These are phyloP conservation scores for Lutjanus erythropterus DNA, from an alignment of 2,113 vertebrate genomes.

Conservation along the genomic window DNA sequence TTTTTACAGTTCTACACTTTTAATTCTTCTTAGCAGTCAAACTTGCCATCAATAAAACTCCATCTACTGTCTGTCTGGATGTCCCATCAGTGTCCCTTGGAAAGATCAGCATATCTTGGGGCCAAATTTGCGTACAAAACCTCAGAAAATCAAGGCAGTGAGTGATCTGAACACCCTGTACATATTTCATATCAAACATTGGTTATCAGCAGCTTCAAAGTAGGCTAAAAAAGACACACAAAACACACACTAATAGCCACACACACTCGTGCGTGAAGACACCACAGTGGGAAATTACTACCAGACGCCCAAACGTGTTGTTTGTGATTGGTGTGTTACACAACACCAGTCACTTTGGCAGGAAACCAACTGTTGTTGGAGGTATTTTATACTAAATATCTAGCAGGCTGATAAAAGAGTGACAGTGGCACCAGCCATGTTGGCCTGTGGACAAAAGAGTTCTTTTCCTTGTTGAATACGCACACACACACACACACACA, in stretches of 20 bases:
- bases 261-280: constrained; percentile 19
- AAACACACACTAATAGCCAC: neutral
- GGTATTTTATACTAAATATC: constrained; percentile 23
- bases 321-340: neutral
- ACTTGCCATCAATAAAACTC: neutral
- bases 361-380: neutral
- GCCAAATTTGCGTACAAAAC: too few species aligned
- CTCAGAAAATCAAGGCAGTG: neutral
- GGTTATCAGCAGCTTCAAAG: neutral
- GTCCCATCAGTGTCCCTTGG: too few species aligned
- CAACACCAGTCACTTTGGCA: constrained; percentile 14
- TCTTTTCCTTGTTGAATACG: neutral
- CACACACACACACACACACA: constrained; percentile 15
- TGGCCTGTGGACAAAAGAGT: neutral
- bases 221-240: too few species aligned
- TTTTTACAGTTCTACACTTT: too few species aligned
- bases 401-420: constrained; percentile 28
- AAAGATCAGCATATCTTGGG: too few species aligned
- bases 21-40: neutral
- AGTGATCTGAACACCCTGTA: neutral
- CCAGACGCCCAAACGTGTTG: constrained; percentile 6
- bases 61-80: neutral
- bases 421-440: constrained; percentile 32
- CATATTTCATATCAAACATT: neutral
- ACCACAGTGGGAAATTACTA: constrained; percentile 26